Base-by-base conservation (phyloP, 2,797 vertebrate genomes). In the Sphenodon punctatus region DNA sequence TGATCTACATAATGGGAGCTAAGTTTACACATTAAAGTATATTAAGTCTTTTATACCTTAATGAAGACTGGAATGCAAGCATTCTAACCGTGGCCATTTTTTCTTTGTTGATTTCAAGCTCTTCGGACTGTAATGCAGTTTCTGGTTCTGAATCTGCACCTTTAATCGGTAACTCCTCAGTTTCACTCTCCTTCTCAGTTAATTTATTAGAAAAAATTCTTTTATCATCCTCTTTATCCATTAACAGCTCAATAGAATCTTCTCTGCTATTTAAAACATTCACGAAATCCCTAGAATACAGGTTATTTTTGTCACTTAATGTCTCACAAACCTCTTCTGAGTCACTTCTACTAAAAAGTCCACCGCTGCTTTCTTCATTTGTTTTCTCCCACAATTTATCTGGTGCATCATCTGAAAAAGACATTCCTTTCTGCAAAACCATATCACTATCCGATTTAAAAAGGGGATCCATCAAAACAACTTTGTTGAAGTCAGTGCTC, bases 381-480 rank as follows among this genome's bases (percentile, higher is more conserved):
- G 92, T 93, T 73, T 94, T 96, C 63, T 93, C 79, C 93, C 85
- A 84, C 88, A 85, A 85, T 86, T 95, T 95, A 90, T 96, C 95
- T 71, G 90, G 84, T 41, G 89, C 83, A 73, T 89, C 94, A 82
- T 96, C 95, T 8, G 93, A 93, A 84, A 95, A 93, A 11, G 97
- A 97, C 25, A 70, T 90, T 5, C 94, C 95, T 58, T 96, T 96
- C 43, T 95, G 96, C 34, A 95, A 84, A 88, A 95, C 90, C 0
- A 1, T 93, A 49, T 96, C 96, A 22, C 93, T 95, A 36, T 87
- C 94, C 3, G 94, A 94, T 45, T 96, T 96, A 75, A 97, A 97
- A 74, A 97, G 91, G 89, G 97, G 95, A 88, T 99, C 97, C 41
- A 96, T 95, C 34, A 95, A 79, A 92, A 95, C 86, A 2, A 86